Conservation (phyloP, 2,888 invertebrate species). For the Pandemis heparana region DNA sequence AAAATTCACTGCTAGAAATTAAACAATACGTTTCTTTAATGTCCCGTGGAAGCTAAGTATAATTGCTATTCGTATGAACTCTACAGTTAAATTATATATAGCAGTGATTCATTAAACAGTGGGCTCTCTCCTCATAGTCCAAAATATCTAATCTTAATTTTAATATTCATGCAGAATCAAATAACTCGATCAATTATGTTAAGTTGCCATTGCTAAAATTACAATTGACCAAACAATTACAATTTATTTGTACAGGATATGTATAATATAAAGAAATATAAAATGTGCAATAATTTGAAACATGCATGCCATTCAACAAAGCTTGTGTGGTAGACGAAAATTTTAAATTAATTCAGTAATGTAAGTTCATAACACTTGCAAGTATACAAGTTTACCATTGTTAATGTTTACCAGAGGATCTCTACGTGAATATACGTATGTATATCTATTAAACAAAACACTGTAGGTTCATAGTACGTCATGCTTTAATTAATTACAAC, state of each 20-base stretch:
- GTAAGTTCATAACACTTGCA: not conserved
- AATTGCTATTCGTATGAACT: slow-evolving; percentile 5
- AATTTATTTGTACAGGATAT: slow-evolving; percentile 24
- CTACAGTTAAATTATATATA: not conserved
- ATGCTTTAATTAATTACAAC: slow-evolving; percentile 71
- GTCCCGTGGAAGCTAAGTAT: slow-evolving; percentile 7
- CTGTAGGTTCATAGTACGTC: slow-evolving; percentile 54
- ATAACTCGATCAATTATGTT: not conserved
- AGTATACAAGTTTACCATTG: not conserved
- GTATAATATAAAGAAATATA: slow-evolving; percentile 43
- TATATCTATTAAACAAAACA: slow-evolving; percentile 36
- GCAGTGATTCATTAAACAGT: slow-evolving; percentile 8
- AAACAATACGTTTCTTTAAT: not conserved
- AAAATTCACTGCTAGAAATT: slow-evolving; percentile 13
- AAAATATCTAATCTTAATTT: not conserved
- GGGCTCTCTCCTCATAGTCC: not conserved
- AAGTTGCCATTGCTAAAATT: not conserved
- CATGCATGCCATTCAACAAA: slow-evolving; percentile 76
- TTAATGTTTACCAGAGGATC: slow-evolving; percentile 18
- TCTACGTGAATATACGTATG: not conserved
- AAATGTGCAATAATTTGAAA: slow-evolving; percentile 57
- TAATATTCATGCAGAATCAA: slow-evolving; percentile 18
- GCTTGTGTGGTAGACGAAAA: slow-evolving; percentile 57
- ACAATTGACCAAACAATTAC: not conserved
- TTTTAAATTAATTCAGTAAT: not conserved